Conservation (phyloP, 2,797 vertebrate species). For the Poecilia velifera region DNA sequence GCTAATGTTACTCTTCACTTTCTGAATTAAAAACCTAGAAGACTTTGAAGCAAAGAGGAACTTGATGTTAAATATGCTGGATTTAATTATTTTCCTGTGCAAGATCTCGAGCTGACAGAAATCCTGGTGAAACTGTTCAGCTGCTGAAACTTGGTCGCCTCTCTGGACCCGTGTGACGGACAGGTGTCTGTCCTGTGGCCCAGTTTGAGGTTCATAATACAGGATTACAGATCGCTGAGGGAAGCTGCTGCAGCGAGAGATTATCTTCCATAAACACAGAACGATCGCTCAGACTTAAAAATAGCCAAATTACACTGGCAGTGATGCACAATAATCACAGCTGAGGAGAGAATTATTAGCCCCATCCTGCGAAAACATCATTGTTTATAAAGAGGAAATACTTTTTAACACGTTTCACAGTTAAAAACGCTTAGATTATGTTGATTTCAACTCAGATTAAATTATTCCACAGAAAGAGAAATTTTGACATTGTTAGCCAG, state of each 20-base stretch:
- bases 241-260: constrained; percentile 30
- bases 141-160: neutral
- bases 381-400: neutral
- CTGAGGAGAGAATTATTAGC: too few relatives aligned
- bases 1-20: neutral
- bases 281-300: constrained; percentile 35
- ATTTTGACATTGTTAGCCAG: neutral
- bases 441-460: neutral
- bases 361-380: neutral
- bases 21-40: neutral
- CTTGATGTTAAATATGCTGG: neutral
- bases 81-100: neutral
- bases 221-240: constrained; percentile 36
- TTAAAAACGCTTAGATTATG: neutral
- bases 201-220: constrained; percentile 29
- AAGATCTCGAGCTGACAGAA: neutral
- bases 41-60: neutral
- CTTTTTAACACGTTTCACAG: neutral
- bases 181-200: constrained; percentile 32
- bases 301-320: constrained; percentile 8
- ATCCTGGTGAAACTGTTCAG: neutral
- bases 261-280: constrained; percentile 20
- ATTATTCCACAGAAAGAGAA: neutral
- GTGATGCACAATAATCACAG: neutral
- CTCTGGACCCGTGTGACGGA: neutral